Conservation (phyloP, 2,888 invertebrate genomes). For the Platycnemis pennipes region DNA sequence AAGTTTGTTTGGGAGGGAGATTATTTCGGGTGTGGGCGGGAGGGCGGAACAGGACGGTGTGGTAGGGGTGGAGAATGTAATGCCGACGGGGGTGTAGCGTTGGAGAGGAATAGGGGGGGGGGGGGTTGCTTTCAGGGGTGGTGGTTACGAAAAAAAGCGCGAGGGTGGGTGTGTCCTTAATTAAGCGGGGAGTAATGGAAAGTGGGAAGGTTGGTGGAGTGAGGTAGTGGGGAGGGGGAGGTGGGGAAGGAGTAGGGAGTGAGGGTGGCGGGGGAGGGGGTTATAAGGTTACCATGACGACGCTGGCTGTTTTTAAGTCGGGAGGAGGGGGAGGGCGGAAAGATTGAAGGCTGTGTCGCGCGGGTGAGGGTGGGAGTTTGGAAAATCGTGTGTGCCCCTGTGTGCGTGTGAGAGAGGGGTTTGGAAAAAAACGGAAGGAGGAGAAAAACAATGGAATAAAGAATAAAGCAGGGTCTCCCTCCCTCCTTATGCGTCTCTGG, state of each 20-base stretch:
- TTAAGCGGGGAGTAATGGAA: slow-evolving; percentile 67
- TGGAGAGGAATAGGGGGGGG: not conserved
- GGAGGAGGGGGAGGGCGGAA: not conserved
- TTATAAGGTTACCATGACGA: slow-evolving; percentile 11
- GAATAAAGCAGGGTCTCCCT: slow-evolving; percentile 44
- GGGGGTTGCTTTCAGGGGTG: not conserved
- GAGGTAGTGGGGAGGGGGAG: slow-evolving; percentile 23
- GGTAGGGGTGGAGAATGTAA: not conserved
- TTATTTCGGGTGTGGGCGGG: slow-evolving; percentile 28
- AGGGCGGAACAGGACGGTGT: not conserved
- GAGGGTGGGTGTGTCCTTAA: slow-evolving; percentile 67
- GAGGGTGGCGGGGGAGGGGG: not conserved
- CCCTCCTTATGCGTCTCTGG: not conserved
- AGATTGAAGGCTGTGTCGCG: not conserved
- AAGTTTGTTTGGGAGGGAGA: slow-evolving; percentile 64
- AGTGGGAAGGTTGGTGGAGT: slow-evolving; percentile 31
- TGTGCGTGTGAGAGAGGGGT: not conserved
- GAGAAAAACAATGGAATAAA: slow-evolving; percentile 59
- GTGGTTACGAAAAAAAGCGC: slow-evolving; percentile 56
- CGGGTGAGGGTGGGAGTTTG: not conserved
- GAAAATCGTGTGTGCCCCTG: not conserved
- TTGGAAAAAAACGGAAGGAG: not conserved
- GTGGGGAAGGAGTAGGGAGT: not conserved
- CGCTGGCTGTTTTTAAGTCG: slow-evolving; percentile 26
- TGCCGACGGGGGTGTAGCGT: slow-evolving; percentile 5